Evolutionary conservation across 1,140 invertebrate genomes (phyloP).

Genomic region (Aphis craccivora): DNA sequence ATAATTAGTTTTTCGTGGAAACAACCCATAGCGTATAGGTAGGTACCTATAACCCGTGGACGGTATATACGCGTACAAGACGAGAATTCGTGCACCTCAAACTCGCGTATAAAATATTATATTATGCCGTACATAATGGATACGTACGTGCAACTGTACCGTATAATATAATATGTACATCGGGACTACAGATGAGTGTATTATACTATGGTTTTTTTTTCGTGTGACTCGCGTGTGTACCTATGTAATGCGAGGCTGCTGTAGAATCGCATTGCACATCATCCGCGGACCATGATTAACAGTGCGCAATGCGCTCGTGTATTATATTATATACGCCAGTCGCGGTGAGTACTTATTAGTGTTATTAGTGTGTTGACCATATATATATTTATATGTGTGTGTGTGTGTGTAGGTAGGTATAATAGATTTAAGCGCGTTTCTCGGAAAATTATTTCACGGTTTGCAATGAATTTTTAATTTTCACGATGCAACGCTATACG

Average conservation of each 20-base stretch:
- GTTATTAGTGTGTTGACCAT: not conserved
- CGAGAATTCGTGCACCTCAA: not conserved
- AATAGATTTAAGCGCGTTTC: too few species aligned
- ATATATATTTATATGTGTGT: too few species aligned
- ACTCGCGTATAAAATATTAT: not conserved
- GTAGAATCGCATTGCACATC: too few species aligned
- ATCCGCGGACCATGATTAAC: not conserved
- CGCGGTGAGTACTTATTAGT: not conserved
- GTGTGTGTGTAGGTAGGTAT: too few species aligned
- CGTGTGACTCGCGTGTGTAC: too few species aligned
- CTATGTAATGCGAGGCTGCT: too few species aligned
- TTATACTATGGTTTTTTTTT: not conserved
- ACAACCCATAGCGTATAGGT: not conserved
- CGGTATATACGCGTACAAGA: not conserved
- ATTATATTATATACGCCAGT: not conserved
- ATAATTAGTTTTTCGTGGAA: not conserved
- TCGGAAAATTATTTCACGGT: too few species aligned
- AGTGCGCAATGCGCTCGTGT: not conserved
- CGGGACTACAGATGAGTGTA: not conserved
- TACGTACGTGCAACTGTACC: not conserved
- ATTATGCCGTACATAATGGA: not conserved
- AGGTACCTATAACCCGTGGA: too few species aligned
- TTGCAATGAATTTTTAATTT: too few species aligned
- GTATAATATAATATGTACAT: not conserved
- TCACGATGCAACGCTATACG: too few species aligned